A percentile compares a stretch with the other conserved stretches of the same genome.
These are phyloP conservation scores for Rhea pennata DNA, from an alignment of 2,113 vertebrate species.

Conservation along the genomic window DNA sequence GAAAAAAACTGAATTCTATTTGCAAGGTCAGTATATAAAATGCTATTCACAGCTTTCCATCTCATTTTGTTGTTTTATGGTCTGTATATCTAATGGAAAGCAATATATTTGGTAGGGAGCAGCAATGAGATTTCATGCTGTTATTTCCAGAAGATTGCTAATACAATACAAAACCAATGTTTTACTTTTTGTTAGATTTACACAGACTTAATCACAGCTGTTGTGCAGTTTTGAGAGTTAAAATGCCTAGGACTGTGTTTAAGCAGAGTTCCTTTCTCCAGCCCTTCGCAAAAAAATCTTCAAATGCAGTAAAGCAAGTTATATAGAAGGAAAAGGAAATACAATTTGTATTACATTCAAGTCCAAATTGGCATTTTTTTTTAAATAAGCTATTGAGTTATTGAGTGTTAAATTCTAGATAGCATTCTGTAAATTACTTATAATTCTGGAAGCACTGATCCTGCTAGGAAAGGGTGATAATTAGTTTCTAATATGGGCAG, in stretches of 20 bases:
- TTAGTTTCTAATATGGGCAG: slow-evolving; percentile 68
- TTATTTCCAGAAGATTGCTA: slow-evolving; percentile 39
- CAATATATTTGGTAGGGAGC: slow-evolving; percentile 25
- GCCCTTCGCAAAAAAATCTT: background rate
- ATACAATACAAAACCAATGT: slow-evolving; percentile 6
- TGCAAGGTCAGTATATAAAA: slow-evolving; percentile 36
- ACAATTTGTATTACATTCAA: background rate
- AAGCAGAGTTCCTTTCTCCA: background rate
- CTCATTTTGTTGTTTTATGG: slow-evolving; percentile 42
- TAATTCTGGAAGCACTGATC: slow-evolving; percentile 64
- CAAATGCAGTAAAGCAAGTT: background rate
- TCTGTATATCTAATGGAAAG: slow-evolving; percentile 45
- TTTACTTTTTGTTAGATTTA: slow-evolving; percentile 14
- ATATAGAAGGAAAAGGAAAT: background rate
- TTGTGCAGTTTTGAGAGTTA: slow-evolving; percentile 15
- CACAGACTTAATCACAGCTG: slow-evolving; percentile 22
- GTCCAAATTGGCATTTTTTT: background rate
- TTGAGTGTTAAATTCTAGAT: slow-evolving; percentile 64
- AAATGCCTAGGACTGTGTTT: background rate
- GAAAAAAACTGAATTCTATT: background rate
- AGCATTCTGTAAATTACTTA: slow-evolving; percentile 56
- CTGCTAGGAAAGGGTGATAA: slow-evolving; percentile 65
- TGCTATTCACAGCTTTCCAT: slow-evolving; percentile 31
- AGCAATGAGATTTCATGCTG: slow-evolving; percentile 33
- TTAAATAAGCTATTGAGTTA: background rate